Evolutionary conservation across 2,888 invertebrate species (phyloP), one percentile per base, ranked within the genome.

Genomic region (Cataglyphis altisquamis): DNA sequence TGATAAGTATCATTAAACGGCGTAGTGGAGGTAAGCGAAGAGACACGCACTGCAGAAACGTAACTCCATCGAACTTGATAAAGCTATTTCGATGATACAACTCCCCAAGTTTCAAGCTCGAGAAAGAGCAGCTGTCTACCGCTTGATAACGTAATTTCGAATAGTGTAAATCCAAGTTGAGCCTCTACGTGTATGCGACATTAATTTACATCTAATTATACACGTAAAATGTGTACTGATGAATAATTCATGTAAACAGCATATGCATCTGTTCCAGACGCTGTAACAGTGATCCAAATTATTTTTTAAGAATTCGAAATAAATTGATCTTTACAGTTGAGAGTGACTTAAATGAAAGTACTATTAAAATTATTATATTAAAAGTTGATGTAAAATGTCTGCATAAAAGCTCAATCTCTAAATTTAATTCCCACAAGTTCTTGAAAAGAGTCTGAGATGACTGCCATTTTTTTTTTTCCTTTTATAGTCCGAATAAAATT

Each of bases 41-140:
- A 57, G 72, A 57, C 70, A 39, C 55, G 52, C 70, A 70, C 21
- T 70, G 32, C 72, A 32, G 36, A 80, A 60, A 72, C 73, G 57
- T 68, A 72, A 60, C 72, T 80, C 55, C 21, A 80, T 80, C 74
- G 78, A 78, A 60, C 72, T 78, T 72, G 78, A 41, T 41, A 68
- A 72, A 78, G 41, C 70, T 78, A 70, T 68, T 41, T 70, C 21
- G 73, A 62, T 60, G 74, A 45, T 73, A 48, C 36, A 60, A 60
- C 70, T 32, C 21, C 70, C 25, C 25, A 70, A 72, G 78, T 80
- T 72, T 36, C 73, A 36, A 45, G 29, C 57, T 45, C 45, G 74
- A 8, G 39, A 60, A 32, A 48, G 25, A 25, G 25, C 25, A 25
- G 52, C 73, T 62, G 60, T 78, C 73, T 70, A 55, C 73, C 78